A percentile compares a stretch with the other conserved stretches of the same genome.
Evolutionary conservation across 2,113 vertebrate genomes (phyloP).

Genomic region (Leptocoma aspasia): DNA sequence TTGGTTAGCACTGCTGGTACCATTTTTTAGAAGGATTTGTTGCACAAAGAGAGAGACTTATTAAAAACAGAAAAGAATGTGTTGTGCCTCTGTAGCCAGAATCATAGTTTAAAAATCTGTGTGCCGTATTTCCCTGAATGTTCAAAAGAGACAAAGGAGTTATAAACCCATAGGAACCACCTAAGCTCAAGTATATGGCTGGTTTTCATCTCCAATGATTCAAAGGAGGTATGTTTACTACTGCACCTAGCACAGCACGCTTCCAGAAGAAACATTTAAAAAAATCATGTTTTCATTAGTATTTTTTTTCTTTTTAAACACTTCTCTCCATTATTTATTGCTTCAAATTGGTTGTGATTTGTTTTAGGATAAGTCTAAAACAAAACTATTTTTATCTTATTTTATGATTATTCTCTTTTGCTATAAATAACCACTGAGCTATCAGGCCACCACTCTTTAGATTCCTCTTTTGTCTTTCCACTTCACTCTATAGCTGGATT

Average conservation of each 20-base stretch:
- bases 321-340: not conserved
- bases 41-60: slow-evolving; percentile 57
- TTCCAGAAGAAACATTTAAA: not conserved
- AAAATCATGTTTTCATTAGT: not conserved
- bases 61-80: slow-evolving; percentile 66
- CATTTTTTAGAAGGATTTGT: slow-evolving; percentile 50
- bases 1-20: slow-evolving; percentile 41
- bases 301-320: not conserved
- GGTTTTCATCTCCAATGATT: not conserved
- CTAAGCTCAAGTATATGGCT: not conserved
- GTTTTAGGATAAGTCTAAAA: not conserved
- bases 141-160: slow-evolving; percentile 1
- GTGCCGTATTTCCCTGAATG: not conserved
- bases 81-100: slow-evolving; percentile 27
- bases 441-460: not conserved
- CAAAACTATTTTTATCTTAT: not conserved
- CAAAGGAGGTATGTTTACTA: slow-evolving; percentile 6
- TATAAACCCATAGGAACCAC: slow-evolving; percentile 2
- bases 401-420: not conserved
- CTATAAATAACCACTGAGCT: not conserved
- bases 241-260: not conserved
- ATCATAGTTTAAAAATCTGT: slow-evolving; percentile 26
- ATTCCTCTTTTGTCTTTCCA: not conserved
- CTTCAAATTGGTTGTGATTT: not conserved
- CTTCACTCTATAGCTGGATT: not conserved